These are phyloP conservation scores for Vanessa tameamea DNA, from an alignment of 1,140 invertebrate genomes.

Conservation along the genomic window DNA sequence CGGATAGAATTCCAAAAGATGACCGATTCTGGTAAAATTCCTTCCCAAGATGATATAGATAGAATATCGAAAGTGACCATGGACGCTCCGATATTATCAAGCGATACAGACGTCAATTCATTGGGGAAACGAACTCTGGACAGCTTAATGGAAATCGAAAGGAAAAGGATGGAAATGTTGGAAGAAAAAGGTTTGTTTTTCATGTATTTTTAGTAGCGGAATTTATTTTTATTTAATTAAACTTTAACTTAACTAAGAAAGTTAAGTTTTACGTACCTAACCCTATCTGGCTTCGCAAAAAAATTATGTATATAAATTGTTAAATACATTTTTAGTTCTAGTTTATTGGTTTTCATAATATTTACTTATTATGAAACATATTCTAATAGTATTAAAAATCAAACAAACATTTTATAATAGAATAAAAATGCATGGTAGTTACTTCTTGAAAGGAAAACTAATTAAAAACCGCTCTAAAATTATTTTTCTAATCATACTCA, in stretches of 20 bases:
- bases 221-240: not conserved
- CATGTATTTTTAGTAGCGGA: not conserved
- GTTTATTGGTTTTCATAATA: no score
- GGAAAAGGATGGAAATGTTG: slow-evolving; percentile 91
- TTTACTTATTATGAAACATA: no score
- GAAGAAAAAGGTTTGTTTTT: slow-evolving; percentile 90
- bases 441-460: no score
- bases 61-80: slow-evolving; percentile 92
- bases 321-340: no score
- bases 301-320: no score
- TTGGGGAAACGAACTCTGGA: slow-evolving; percentile 92
- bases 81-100: slow-evolving; percentile 87
- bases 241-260: no score
- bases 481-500: not conserved
- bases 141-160: slow-evolving; percentile 93
- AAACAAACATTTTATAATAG: no score
- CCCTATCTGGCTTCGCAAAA: no score
- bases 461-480: no score
- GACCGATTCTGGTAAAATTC: slow-evolving; percentile 77
- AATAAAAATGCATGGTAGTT: no score
- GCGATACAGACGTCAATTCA: slow-evolving; percentile 84
- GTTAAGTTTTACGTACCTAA: no score
- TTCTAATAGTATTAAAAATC: no score
- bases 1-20: slow-evolving; percentile 62
- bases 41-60: slow-evolving; percentile 92